Percentiles rank a stretch among this genome's conserved stretches.
phyloP scores from a whole-genome alignment of 2,113 vertebrate genomes.

The Cariama cristata region DNA sequence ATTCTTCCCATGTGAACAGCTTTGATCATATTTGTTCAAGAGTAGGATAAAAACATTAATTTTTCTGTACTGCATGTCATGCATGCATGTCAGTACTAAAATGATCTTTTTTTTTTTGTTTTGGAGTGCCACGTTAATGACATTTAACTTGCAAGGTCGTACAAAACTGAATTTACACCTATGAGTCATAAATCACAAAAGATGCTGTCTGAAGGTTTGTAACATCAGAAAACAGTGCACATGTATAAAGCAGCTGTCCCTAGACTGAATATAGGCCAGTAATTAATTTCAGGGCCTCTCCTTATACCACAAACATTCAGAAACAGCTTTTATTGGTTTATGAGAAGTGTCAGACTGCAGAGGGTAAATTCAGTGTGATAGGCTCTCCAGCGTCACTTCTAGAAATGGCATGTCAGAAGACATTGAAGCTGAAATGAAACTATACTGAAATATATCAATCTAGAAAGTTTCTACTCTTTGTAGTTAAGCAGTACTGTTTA shows the following conservation, averaged over 20 bases:
- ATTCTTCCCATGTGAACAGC: not conserved
- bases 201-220: not conserved
- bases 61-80: not conserved
- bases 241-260: not conserved
- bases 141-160: not conserved
- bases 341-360: not conserved
- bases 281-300: not conserved
- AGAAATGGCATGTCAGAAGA: not conserved
- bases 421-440: not conserved
- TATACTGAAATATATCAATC: not conserved
- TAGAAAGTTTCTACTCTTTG: not conserved
- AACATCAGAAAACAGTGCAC: not conserved
- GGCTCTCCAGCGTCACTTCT: not conserved
- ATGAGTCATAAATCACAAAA: not conserved
- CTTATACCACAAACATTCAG: not conserved
- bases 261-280: not conserved
- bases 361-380: not conserved
- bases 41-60: not conserved
- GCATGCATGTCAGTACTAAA: not conserved
- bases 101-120: not conserved
- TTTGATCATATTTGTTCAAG: not conserved
- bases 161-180: not conserved
- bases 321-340: not conserved
- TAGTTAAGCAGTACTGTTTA: not conserved
- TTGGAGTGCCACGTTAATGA: not conserved